phyloP scores from a whole-genome alignment of 1,140 invertebrate genomes.

The Brachionus rotundiformis region DNA sequence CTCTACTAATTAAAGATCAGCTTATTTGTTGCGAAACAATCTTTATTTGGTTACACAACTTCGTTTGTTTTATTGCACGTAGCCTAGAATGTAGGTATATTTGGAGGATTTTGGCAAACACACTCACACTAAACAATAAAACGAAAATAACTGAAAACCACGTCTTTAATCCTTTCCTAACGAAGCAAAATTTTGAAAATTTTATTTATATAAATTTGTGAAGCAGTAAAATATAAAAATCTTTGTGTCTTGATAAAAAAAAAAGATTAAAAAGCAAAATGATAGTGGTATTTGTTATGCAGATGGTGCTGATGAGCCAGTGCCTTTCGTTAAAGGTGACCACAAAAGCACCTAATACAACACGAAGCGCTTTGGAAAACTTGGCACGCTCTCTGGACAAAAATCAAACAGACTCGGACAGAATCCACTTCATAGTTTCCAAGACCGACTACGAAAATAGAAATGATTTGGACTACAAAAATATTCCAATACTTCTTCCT shows the following conservation, averaged over 20 bases:
- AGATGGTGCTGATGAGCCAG: not conserved
- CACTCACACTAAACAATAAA: not conserved
- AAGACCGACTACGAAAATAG: not conserved
- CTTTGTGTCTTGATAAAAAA: not conserved
- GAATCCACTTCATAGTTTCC: conserved; percentile 15
- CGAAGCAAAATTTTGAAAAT: conserved; percentile 4
- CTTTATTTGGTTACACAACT: conserved; percentile 12
- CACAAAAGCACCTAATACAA: not conserved
- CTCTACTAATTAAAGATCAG: not conserved
- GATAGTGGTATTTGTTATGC: not conserved
- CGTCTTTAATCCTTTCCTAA: conserved; percentile 31
- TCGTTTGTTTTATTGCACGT: not conserved
- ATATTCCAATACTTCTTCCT: conserved; percentile 25
- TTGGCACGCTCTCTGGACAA: not conserved
- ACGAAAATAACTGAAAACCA: conserved; percentile 15
- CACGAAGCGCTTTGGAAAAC: not conserved
- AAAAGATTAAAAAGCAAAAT: not conserved
- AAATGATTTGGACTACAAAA: not conserved
- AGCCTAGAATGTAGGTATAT: conserved; percentile 48
- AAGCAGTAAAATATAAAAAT: conserved; percentile 23
- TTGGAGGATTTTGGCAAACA: not conserved
- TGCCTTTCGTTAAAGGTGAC: not conserved
- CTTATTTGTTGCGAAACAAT: conserved; percentile 23
- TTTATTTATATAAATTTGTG: conserved; percentile 28
- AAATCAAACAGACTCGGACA: not conserved